Evolutionary conservation across 2,888 invertebrate species (phyloP).

Genomic region (Netelia virgata): DNA sequence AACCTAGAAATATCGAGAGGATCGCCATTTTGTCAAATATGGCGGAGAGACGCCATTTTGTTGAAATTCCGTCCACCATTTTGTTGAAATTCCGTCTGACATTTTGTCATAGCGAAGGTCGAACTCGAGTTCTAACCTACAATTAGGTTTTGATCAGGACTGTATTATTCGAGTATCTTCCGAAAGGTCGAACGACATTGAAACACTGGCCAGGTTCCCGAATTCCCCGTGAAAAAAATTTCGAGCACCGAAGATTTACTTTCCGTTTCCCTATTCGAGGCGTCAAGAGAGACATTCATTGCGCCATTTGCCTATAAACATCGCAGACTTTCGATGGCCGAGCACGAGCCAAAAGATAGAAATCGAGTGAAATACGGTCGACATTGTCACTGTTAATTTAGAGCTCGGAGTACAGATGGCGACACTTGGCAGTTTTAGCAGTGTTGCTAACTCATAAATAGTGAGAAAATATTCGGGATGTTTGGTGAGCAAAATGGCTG

Average conservation of each 20-base stretch:
- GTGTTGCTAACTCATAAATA: too few relatives aligned
- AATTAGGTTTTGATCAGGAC: too few relatives aligned
- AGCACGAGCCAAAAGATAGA: background rate
- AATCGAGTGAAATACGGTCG: background rate
- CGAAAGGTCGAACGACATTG: background rate
- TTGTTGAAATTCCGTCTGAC: too few relatives aligned
- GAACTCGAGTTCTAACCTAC: too few relatives aligned
- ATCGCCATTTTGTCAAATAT: too few relatives aligned
- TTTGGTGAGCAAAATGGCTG: too few relatives aligned
- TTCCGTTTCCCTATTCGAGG: background rate
- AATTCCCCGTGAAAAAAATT: background rate
- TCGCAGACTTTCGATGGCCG: background rate
- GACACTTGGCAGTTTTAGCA: background rate
- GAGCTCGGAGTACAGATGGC: background rate
- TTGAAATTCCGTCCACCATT: too few relatives aligned
- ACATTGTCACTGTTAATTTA: background rate
- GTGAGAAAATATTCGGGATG: too few relatives aligned
- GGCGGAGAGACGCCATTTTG: too few relatives aligned
- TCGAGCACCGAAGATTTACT: background rate
- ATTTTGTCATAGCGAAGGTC: too few relatives aligned
- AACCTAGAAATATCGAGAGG: too few relatives aligned
- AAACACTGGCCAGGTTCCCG: background rate
- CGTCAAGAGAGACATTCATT: background rate
- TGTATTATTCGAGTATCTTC: too few relatives aligned
- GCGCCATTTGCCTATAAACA: background rate